phyloP scores from a whole-genome alignment of 1,140 invertebrate genomes.

The Carposina sasakii region DNA sequence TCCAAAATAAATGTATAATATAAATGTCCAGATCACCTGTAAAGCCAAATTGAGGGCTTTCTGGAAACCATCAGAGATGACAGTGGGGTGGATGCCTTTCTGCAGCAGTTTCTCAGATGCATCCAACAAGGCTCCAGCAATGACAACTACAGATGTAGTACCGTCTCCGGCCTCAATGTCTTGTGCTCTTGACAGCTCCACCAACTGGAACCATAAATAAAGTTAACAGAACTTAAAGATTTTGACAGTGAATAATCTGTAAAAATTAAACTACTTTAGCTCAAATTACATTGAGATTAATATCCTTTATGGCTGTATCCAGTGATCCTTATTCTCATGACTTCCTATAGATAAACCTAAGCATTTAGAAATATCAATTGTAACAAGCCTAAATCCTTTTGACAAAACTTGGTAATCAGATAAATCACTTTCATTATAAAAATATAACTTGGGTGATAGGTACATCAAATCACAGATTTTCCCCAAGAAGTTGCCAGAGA shows the following conservation, averaged over 20 bases:
- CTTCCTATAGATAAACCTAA: no score
- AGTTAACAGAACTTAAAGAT: no score
- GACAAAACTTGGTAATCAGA: no score
- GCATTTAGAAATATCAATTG: no score
- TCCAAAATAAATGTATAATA: no score
- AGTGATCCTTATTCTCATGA: constrained; percentile 2
- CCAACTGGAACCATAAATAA: constrained; percentile 89
- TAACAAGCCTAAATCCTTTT: no score
- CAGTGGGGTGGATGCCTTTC: constrained; percentile 98
- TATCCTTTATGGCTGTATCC: constrained; percentile 1
- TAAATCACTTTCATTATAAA: no score
- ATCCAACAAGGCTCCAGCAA: constrained; percentile 96
- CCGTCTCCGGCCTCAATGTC: constrained; percentile 99
- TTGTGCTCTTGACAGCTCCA: constrained; percentile 98
- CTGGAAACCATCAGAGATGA: constrained; percentile 97
- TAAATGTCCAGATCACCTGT: no score
- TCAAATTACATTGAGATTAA: constrained; percentile 5
- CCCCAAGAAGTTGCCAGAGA: no score
- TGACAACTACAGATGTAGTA: constrained; percentile 97
- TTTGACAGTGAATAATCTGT: no score
- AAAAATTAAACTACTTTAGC: constrained; percentile 8
- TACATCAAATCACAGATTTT: no score
- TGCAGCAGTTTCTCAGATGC: constrained; percentile 93
- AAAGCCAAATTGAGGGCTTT: constrained; percentile 89
- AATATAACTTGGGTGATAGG: no score